Conservation (phyloP, 2,888 invertebrate genomes). For the Zygogramma bicolorata region DNA sequence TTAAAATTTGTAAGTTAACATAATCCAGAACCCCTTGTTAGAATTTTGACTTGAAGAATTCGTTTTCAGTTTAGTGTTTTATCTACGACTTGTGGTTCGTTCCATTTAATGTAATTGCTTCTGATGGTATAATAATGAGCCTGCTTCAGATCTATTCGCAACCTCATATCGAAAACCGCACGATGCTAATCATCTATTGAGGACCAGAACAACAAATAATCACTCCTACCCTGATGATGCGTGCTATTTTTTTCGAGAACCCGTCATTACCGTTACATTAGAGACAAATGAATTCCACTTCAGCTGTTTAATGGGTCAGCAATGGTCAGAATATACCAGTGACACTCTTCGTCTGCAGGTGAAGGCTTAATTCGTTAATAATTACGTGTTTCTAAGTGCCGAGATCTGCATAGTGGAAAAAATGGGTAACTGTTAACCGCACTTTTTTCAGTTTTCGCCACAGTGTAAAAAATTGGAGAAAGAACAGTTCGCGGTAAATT, state of each 20-base stretch:
- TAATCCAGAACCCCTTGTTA: too few species aligned
- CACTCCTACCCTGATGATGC: neutral
- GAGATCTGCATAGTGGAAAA: slow-evolving; percentile 5
- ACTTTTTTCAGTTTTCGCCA: too few species aligned
- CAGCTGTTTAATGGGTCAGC: slow-evolving; percentile 39
- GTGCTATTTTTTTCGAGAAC: neutral
- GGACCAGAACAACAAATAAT: slow-evolving; percentile 5
- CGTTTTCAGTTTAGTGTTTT: too few species aligned
- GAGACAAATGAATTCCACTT: slow-evolving; percentile 30
- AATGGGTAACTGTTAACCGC: neutral
- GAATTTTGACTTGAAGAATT: too few species aligned
- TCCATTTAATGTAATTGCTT: neutral
- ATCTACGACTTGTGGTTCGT: neutral
- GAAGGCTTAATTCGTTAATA: slow-evolving; percentile 37
- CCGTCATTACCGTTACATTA: slow-evolving; percentile 42
- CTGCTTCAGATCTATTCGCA: neutral
- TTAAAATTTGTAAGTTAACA: too few species aligned
- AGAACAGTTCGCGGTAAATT: too few species aligned
- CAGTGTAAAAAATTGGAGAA: too few species aligned
- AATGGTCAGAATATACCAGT: slow-evolving; percentile 31
- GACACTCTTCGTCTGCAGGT: slow-evolving; percentile 37
- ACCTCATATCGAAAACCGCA: neutral
- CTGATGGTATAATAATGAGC: neutral
- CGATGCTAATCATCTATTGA: neutral
- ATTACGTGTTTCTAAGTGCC: slow-evolving; percentile 21